These are phyloP conservation scores for Crotalus helleri DNA, from an alignment of 2,113 vertebrate genomes.

Conservation along the genomic window DNA sequence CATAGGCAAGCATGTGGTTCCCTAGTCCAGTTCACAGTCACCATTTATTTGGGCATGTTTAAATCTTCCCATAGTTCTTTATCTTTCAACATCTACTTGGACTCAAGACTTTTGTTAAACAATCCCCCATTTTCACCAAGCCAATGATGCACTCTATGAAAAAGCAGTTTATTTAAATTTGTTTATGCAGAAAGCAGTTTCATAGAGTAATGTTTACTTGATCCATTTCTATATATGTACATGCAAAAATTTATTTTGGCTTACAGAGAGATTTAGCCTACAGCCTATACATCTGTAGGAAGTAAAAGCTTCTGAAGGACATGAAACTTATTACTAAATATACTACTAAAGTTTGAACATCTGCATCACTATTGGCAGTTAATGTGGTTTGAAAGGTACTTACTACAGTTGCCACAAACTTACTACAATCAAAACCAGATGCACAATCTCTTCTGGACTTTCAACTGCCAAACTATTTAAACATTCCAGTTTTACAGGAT, in stretches of 20 bases:
- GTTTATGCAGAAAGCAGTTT: background rate
- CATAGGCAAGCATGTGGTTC: background rate
- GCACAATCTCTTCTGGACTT: background rate
- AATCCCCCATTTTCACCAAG: background rate
- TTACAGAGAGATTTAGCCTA: background rate
- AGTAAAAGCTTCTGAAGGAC: background rate
- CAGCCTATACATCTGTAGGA: background rate
- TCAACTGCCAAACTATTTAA: background rate
- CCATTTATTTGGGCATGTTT: background rate
- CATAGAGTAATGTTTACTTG: background rate
- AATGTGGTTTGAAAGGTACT: background rate
- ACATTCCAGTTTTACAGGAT: background rate
- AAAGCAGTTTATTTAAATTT: background rate
- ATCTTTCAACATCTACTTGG: background rate
- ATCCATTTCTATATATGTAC: background rate
- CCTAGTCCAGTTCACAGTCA: background rate
- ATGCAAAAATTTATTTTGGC: background rate
- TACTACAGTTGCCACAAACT: background rate
- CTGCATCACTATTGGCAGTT: background rate
- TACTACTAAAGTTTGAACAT: background rate
- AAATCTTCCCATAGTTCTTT: background rate
- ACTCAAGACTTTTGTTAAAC: background rate
- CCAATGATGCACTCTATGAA: background rate
- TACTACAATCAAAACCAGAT: background rate
- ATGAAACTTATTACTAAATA: background rate